Percentiles rank a stretch among this genome's conserved stretches.
These are phyloP conservation scores for Trachelus troglodyta DNA, from an alignment of 2,888 invertebrate genomes.

Conservation along the genomic window DNA sequence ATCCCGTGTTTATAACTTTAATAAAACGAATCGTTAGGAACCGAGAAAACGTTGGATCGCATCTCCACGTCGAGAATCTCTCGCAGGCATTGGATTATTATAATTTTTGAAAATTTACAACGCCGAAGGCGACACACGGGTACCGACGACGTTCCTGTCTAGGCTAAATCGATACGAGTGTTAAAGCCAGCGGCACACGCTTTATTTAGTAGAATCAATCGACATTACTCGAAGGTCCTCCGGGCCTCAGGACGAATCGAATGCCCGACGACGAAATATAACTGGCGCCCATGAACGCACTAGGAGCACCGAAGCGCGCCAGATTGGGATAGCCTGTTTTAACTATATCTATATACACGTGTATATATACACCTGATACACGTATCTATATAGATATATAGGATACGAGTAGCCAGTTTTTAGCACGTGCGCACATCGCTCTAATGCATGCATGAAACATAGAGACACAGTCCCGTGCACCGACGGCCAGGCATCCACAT, in stretches of 20 bases:
- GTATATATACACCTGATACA: neutral
- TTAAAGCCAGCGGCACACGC: neutral
- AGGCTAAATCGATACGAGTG: neutral
- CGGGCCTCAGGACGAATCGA: neutral
- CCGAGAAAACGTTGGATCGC: neutral
- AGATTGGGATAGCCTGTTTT: neutral
- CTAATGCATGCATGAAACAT: constrained; percentile 17
- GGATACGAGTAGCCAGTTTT: neutral
- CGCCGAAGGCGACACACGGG: neutral
- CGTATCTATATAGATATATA: neutral
- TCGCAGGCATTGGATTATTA: neutral
- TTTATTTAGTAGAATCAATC: constrained; percentile 21
- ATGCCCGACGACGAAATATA: neutral
- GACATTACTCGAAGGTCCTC: constrained; percentile 1
- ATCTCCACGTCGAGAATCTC: neutral
- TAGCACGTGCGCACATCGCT: constrained; percentile 18
- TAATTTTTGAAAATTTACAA: neutral
- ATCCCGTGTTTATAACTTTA: neutral
- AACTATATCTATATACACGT: neutral
- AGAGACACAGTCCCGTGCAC: constrained; percentile 7
- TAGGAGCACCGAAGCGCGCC: neutral
- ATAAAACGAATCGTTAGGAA: neutral
- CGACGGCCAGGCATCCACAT: constrained; percentile 20
- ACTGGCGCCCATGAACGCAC: neutral
- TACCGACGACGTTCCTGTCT: neutral